These are phyloP conservation scores for Gasterosteus nipponicus DNA, from an alignment of 2,113 vertebrate species.

Conservation along the genomic window DNA sequence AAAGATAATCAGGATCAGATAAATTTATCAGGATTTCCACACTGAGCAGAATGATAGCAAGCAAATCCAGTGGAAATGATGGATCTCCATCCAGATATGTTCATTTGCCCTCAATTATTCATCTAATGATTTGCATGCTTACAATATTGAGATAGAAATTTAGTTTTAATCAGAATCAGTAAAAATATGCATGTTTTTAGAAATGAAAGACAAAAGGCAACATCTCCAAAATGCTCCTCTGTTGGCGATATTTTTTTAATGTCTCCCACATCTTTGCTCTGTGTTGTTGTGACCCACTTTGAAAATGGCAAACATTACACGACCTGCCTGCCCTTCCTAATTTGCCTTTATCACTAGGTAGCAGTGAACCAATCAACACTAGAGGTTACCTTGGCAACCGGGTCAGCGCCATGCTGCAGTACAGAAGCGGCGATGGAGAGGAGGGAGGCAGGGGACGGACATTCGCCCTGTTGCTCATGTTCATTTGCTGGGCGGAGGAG, in stretches of 20 bases:
- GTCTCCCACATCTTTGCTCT: conserved; percentile 41
- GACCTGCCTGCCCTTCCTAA: background rate
- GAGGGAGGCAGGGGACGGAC: conserved; percentile 32
- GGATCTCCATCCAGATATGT: background rate
- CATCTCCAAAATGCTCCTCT: conserved; percentile 43
- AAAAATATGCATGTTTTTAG: conserved; percentile 12
- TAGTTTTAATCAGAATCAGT: background rate
- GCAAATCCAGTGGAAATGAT: conserved; percentile 2
- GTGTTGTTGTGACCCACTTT: conserved; percentile 29
- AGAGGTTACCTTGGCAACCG: conserved; percentile 77
- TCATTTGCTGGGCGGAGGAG: conserved; percentile 73
- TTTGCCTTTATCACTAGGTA: conserved; percentile 47
- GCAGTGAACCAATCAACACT: conserved; percentile 76
- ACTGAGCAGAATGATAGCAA: background rate
- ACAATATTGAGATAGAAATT: background rate
- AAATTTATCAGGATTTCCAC: background rate
- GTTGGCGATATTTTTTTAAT: conserved; percentile 29
- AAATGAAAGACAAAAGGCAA: conserved; percentile 25
- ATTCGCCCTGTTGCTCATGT: conserved; percentile 69
- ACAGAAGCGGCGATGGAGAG: conserved; percentile 28
- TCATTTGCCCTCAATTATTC: background rate
- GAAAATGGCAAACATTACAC: conserved; percentile 19
- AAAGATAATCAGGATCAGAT: background rate
- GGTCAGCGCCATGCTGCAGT: conserved; percentile 62
- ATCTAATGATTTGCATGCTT: conserved; percentile 2